Evolutionary conservation across 1,140 invertebrate genomes (phyloP).

Genomic region (Scylla paramamosain): DNA sequence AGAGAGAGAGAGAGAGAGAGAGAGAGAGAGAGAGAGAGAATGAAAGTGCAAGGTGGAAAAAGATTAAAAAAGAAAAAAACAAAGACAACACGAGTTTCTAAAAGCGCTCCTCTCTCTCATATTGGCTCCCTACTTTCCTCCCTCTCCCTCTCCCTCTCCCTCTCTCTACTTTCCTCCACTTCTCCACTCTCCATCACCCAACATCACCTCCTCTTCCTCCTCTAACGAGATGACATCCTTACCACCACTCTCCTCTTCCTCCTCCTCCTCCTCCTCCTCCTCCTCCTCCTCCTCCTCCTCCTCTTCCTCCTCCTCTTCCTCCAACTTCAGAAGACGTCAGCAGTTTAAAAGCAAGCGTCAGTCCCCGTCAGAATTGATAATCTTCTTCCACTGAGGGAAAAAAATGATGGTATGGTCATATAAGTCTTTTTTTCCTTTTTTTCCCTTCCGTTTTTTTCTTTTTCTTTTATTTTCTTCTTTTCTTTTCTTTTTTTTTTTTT

Average conservation of each 20-base stretch:
- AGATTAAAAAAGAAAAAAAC: background rate
- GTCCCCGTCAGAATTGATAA: background rate
- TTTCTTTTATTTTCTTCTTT: background rate
- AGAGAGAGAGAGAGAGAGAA: too few relatives aligned
- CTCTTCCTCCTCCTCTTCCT: background rate
- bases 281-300: background rate
- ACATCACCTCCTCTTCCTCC: too few relatives aligned
- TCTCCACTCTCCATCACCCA: too few relatives aligned
- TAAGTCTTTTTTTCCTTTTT: background rate
- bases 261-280: background rate
- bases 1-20: too few relatives aligned
- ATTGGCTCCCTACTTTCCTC: background rate
- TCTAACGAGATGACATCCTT: too few relatives aligned
- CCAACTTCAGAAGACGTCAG: background rate
- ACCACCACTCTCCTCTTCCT: background rate
- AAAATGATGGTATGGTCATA: background rate
- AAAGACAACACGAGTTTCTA: constrained; percentile 12
- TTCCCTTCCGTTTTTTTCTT: background rate
- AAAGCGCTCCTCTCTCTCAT: background rate
- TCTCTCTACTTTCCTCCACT: too few relatives aligned
- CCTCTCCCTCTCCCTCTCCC: too few relatives aligned
- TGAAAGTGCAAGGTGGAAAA: background rate
- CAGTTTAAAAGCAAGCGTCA: constrained; percentile 2
- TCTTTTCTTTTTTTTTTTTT: too few relatives aligned
- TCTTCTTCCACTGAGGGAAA: background rate